Evolutionary conservation across 37 sponge, comb jelly and placozoan species (phyloP).

Genomic region (Theonella swinhoei): DNA sequence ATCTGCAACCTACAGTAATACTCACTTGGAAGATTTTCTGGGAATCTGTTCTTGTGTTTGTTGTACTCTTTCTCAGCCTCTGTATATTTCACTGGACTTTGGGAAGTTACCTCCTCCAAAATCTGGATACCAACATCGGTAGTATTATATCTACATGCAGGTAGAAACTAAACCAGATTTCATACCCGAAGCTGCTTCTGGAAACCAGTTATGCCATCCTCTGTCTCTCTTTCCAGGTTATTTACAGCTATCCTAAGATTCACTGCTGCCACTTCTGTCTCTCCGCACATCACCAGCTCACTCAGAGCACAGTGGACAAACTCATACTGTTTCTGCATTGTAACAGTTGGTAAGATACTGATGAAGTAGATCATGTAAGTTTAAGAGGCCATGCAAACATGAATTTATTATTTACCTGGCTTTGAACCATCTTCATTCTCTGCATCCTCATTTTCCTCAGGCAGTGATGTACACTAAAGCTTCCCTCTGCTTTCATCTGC

Average conservation of each 20-base stretch:
- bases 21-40: not conserved
- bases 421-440: slow-evolving; percentile 54
- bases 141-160: not conserved
- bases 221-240: not conserved
- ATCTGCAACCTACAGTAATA: no score
- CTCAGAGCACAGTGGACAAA: not conserved
- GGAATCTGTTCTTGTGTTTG: not conserved
- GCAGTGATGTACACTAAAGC: slow-evolving; percentile 26
- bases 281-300: not conserved
- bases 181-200: not conserved
- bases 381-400: no score
- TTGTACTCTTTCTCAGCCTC: not conserved
- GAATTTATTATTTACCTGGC: not conserved
- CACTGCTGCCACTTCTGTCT: not conserved
- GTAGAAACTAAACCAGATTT: not conserved
- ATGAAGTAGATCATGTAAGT: not conserved
- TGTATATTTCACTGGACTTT: not conserved
- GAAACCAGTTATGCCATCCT: not conserved
- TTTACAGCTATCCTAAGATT: not conserved
- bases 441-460: slow-evolving; percentile 44
- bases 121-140: not conserved
- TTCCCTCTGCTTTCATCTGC: slow-evolving; percentile 8
- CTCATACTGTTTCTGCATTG: not conserved
- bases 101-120: not conserved
- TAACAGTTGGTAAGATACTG: not conserved